phyloP scores from a whole-genome alignment of 2,797 vertebrate genomes.

The Clamator glandarius region DNA sequence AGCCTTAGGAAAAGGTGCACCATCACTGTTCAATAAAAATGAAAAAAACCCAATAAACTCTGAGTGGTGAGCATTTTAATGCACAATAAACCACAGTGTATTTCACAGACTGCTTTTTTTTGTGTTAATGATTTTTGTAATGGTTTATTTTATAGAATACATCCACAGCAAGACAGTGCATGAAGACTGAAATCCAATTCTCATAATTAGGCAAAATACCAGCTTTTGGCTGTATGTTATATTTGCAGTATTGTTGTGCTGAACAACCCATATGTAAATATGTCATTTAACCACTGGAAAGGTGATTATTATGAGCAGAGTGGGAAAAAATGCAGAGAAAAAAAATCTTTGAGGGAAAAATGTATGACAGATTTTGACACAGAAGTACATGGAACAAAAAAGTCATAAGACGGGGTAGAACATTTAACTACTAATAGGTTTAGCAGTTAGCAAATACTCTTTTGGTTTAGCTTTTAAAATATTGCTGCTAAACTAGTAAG shows the following conservation, averaged over 20 bases:
- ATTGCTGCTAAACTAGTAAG: background rate
- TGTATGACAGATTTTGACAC: background rate
- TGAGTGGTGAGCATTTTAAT: background rate
- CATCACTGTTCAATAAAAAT: background rate
- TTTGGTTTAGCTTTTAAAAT: constrained; percentile 4
- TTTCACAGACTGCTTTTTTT: background rate
- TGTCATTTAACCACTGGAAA: background rate
- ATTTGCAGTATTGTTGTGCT: background rate
- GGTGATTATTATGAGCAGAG: background rate
- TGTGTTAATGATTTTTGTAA: background rate
- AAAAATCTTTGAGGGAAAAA: background rate
- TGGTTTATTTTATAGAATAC: background rate
- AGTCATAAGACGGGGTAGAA: background rate
- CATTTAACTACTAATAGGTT: background rate
- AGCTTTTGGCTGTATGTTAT: background rate
- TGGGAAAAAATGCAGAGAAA: background rate
- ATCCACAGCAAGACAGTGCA: background rate
- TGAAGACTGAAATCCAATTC: background rate
- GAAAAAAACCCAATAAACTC: background rate
- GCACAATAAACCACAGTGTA: background rate
- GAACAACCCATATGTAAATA: background rate
- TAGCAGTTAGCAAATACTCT: background rate
- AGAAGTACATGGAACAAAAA: background rate
- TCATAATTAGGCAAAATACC: background rate
- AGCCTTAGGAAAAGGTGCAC: background rate